Base-by-base conservation (phyloP, 2,888 invertebrate genomes). In the Poecilus cupreus region DNA sequence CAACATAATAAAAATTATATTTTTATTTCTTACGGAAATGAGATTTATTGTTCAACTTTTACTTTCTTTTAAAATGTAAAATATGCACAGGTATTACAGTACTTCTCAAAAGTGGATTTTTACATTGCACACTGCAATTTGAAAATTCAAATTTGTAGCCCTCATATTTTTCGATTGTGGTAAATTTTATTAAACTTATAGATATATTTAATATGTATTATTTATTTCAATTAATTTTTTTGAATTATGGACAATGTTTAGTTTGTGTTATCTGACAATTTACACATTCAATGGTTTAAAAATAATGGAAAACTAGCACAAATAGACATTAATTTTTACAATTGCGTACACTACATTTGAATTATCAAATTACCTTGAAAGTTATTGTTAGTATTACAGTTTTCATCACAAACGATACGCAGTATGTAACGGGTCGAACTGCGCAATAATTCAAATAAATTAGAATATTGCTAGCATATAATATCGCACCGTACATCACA, bases 1-100 rank as follows among this genome's bases (percentile, higher is more conserved):
- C 60, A 37, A 13, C 37, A 20, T 70, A 18, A 70, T 70, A 70
- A 70, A 70, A 39, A 39, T 70, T 70, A 39, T 70, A 70, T 70
- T 70, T 68, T 68, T 68, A 68, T 22, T 18, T 39, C 68, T 37
- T 37, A 37, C 37, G 37, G 39, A 32, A 68, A 68, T 68, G 20
- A 49, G 24, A 74, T 74, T 49, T 74, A 74, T 74, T 74, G 26
- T 74, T 49, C 8, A 74, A 74, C 49, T 74, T 74, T 74, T 74
- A 74, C 74, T 74, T 46, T 51, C 57, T n/a, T 24, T 24, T 26
- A 26, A 57, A 51, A 24, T 24, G n/a, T 70, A n/a, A 68, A 43
- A 43, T 39, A 39, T 70, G 70, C 22, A n/a, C 32, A 64, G 10
- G 4, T 8, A 13, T 46, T 20, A 8, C 70, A 22, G 10, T 32